A percentile compares a stretch with the other conserved stretches of the same genome.
phyloP scores from a whole-genome alignment of 2,888 invertebrate species.

The Cactoblastis cactorum region DNA sequence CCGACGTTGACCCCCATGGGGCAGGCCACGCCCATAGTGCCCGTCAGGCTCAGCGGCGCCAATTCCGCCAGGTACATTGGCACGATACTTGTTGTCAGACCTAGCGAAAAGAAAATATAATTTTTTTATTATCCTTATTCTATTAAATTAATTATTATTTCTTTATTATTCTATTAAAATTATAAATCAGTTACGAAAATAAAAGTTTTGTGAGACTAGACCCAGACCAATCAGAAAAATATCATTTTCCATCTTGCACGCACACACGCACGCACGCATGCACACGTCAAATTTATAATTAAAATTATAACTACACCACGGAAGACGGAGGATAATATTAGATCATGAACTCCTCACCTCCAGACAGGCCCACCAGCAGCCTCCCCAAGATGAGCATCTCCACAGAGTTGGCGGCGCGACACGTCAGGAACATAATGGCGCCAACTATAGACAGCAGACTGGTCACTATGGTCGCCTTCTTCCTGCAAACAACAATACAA shows the following conservation, averaged over 20 bases:
- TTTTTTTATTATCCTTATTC: too few relatives aligned
- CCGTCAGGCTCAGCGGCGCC: slow-evolving; percentile 87
- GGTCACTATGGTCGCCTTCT: slow-evolving; percentile 85
- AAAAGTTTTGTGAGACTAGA: too few relatives aligned
- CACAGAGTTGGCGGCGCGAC: slow-evolving; percentile 84
- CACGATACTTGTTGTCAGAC: slow-evolving; percentile 90
- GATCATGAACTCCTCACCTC: slow-evolving; percentile 76
- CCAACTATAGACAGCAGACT: slow-evolving; percentile 84
- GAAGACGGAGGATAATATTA: neutral
- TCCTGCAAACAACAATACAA: slow-evolving; percentile 61
- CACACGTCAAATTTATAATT: too few relatives aligned
- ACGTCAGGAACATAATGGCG: slow-evolving; percentile 83
- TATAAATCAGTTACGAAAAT: too few relatives aligned
- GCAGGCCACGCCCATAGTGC: slow-evolving; percentile 90
- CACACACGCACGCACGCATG: too few relatives aligned
- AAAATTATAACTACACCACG: too few relatives aligned
- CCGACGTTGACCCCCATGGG: slow-evolving; percentile 90
- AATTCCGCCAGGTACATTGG: slow-evolving; percentile 96
- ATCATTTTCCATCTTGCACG: too few relatives aligned
- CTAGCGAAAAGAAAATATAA: too few relatives aligned
- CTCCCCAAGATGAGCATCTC: slow-evolving; percentile 89
- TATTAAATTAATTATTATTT: too few relatives aligned
- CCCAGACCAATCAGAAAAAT: too few relatives aligned
- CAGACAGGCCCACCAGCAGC: slow-evolving; percentile 86
- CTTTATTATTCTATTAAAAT: too few relatives aligned